Evolutionary conservation across 2,113 vertebrate species (phyloP), one percentile per base, ranked within the genome.

Genomic region (Oceanites oceanicus): DNA sequence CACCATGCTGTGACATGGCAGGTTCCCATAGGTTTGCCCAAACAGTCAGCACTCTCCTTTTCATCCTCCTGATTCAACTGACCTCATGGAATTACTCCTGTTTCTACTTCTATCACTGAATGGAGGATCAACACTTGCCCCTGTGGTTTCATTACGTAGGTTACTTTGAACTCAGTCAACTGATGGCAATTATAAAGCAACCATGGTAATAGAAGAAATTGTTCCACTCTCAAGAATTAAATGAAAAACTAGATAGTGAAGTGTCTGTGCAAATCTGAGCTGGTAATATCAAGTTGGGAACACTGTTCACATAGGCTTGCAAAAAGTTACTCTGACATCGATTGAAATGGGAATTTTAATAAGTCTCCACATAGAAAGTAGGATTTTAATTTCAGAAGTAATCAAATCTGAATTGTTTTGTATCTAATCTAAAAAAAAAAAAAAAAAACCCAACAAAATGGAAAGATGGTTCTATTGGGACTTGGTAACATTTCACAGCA

Each of bases 281-380:
- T 65, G 72, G 6, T n/a, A 9, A 36, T 25, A 52, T 5, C 27
- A 23, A 30, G 26, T 19, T 53, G 49, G 67, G 42, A 90, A 13
- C 58, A 2, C 3, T 11, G 45, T 12, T 76, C 62, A 16, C 0
- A 0, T 3, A 32, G 8, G 16, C 30, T 79, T 80, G 53, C 13
- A 38, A 19, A 63, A 88, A 62, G n/a, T 92, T 71, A 47, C 36
- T n/a, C 56, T 74, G 71, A 27, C 32, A 40, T 44, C 32, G 32
- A 10, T 0, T 52, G 47, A 42, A 74, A 83, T 9, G 30, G 63
- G 21, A 86, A 63, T 53, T 86, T 77, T 45, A 82, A 73, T 1
- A 15, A 53, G 7, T 19, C 15, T 74, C 67, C 23, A 10, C 20
- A 11, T 0, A 50, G 32, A 82, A 80, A 67, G 30, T 13, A 34